These are phyloP conservation scores for Glaucomys volans DNA, from an alignment of 2,113 vertebrate genomes.

Conservation along the genomic window DNA sequence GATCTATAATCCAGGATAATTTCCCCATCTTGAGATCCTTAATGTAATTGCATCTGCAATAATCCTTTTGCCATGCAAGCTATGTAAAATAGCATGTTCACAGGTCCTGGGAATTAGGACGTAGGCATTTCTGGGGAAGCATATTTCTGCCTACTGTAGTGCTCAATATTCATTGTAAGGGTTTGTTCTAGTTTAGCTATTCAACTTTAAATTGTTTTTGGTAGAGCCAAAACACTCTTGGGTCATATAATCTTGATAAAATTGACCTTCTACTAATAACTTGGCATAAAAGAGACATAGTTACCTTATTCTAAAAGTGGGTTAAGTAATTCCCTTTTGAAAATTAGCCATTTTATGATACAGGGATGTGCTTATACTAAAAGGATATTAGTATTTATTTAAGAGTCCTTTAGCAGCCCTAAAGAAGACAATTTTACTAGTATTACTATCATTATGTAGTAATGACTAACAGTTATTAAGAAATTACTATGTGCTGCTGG, in stretches of 20 bases:
- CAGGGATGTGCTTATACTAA: background rate
- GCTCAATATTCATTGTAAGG: background rate
- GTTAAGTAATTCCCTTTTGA: conserved; percentile 27
- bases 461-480: background rate
- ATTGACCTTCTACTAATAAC: background rate
- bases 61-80: background rate
- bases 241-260: background rate
- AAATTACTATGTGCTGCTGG: background rate
- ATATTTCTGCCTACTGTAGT: background rate
- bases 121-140: background rate
- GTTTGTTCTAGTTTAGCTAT: background rate
- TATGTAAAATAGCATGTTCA: background rate
- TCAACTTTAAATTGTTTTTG: background rate
- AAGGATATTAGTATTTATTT: conserved; percentile 28
- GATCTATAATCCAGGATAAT: background rate
- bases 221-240: background rate
- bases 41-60: background rate
- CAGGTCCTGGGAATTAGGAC: background rate
- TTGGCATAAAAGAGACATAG: background rate
- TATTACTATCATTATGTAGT: background rate
- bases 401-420: background rate
- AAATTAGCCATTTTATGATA: conserved; percentile 25
- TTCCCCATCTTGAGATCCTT: background rate
- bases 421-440: background rate
- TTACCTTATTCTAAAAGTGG: background rate